phyloP scores from a whole-genome alignment of 2,113 vertebrate genomes.

The Circaetus cinerascens region DNA sequence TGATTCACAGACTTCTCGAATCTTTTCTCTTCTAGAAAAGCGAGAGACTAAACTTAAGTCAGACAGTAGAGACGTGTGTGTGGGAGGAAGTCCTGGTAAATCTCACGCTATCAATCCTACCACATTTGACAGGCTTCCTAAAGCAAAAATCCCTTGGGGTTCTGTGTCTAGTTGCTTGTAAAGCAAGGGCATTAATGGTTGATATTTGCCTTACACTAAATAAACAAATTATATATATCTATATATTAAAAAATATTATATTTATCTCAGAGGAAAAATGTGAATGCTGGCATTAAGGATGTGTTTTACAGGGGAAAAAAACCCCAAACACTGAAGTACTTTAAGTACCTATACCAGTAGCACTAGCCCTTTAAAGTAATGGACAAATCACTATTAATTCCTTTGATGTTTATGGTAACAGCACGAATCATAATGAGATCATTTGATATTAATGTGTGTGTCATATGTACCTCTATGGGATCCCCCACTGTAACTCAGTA shows the following conservation, averaged over 20 bases:
- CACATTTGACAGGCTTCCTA: neutral
- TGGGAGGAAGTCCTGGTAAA: neutral
- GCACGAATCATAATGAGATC: neutral
- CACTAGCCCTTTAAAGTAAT: neutral
- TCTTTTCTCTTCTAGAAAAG: conserved; percentile 20
- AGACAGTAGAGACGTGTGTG: neutral
- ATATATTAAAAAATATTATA: neutral
- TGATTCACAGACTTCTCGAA: neutral
- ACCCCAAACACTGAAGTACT: neutral
- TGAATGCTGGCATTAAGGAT: neutral
- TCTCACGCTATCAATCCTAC: neutral
- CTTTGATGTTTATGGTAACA: neutral
- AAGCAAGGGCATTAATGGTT: neutral
- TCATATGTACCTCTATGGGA: neutral
- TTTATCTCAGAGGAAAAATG: neutral
- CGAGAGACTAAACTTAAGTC: neutral
- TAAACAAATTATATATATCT: neutral
- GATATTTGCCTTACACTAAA: neutral
- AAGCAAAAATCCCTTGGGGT: neutral
- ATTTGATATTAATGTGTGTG: neutral
- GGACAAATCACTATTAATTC: neutral
- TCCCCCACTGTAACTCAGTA: neutral
- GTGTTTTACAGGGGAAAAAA: neutral
- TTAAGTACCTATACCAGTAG: neutral
- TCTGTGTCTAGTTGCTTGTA: neutral